A percentile compares a stretch with the other conserved stretches of the same genome.
phyloP scores from a whole-genome alignment of 2,797 vertebrate species.

The Trachops cirrhosus region DNA sequence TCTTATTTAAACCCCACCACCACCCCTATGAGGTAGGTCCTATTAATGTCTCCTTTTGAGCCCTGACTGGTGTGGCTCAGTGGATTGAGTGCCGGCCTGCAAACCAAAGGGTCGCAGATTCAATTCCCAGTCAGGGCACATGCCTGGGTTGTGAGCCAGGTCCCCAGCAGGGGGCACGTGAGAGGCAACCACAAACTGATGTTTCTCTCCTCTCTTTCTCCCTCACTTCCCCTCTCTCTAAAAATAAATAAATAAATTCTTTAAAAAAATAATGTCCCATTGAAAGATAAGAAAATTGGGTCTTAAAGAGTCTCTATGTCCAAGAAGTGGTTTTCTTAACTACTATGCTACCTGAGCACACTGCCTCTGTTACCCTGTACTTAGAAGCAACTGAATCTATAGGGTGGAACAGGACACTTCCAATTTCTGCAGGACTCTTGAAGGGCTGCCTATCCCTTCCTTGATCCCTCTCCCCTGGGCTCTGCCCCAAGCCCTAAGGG shows the following conservation, averaged over 20 bases:
- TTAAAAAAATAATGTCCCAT: not conserved
- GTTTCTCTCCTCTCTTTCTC: too few species aligned
- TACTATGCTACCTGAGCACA: not conserved
- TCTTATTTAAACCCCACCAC: not conserved
- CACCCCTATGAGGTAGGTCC: too few species aligned
- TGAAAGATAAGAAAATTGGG: constrained; percentile 1
- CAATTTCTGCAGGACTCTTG: not conserved
- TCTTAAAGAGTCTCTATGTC: not conserved
- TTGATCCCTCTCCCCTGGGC: not conserved
- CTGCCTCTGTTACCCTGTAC: not conserved
- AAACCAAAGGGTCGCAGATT: too few species aligned
- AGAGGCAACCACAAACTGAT: too few species aligned
- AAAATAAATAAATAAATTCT: too few species aligned
- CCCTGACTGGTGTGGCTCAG: too few species aligned
- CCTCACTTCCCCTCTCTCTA: too few species aligned
- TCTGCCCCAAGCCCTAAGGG: not conserved
- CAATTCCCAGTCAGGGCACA: too few species aligned
- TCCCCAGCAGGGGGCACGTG: too few species aligned
- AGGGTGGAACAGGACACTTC: not conserved
- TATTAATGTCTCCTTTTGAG: not conserved
- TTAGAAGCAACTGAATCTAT: not conserved
- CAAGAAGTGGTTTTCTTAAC: not conserved
- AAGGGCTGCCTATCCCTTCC: not conserved
- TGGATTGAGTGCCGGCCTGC: too few species aligned
- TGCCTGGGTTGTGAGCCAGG: too few species aligned